These are phyloP conservation scores for Polyodon spathula DNA, from an alignment of 2,113 vertebrate genomes.

Conservation along the genomic window DNA sequence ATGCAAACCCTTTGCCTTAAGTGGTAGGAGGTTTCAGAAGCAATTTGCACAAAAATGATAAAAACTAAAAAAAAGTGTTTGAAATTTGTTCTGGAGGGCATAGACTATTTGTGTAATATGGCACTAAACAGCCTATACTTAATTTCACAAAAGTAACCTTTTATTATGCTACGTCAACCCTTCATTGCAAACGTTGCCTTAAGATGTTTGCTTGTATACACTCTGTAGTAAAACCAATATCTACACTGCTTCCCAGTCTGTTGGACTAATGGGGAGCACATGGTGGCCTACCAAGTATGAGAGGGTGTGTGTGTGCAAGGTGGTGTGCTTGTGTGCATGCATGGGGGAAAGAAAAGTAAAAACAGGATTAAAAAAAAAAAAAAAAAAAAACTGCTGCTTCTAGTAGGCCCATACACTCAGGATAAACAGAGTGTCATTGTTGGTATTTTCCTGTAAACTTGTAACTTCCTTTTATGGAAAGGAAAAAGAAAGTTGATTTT, in stretches of 20 bases:
- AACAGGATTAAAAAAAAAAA: constrained; percentile 8
- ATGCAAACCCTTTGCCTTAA: constrained; percentile 53
- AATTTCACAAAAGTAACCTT: constrained; percentile 32
- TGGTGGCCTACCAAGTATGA: constrained; percentile 58
- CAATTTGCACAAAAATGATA: constrained; percentile 65
- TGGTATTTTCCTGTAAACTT: constrained; percentile 36
- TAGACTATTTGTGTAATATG: constrained; percentile 37
- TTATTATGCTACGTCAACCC: constrained; percentile 37
- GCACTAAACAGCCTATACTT: constrained; percentile 24
- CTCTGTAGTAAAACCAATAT: constrained; percentile 41
- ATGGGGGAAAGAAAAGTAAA: constrained; percentile 18
- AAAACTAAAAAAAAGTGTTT: constrained; percentile 39
- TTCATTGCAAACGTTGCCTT: constrained; percentile 71
- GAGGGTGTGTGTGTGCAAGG: no score
- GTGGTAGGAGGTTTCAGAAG: constrained; percentile 54
- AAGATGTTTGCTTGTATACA: constrained; percentile 62
- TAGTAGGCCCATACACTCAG: constrained; percentile 50
- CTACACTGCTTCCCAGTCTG: constrained; percentile 45
- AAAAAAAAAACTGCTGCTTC: constrained; percentile 50
- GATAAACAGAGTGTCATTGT: constrained; percentile 51
- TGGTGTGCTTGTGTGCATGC: no score
- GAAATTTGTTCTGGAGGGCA: constrained; percentile 54
- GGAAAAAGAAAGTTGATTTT: constrained; percentile 29
- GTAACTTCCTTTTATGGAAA: constrained; percentile 49
- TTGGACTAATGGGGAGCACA: constrained; percentile 50